phyloP scores from a whole-genome alignment of 2,888 invertebrate species.

The Gymnocheta viridis region DNA sequence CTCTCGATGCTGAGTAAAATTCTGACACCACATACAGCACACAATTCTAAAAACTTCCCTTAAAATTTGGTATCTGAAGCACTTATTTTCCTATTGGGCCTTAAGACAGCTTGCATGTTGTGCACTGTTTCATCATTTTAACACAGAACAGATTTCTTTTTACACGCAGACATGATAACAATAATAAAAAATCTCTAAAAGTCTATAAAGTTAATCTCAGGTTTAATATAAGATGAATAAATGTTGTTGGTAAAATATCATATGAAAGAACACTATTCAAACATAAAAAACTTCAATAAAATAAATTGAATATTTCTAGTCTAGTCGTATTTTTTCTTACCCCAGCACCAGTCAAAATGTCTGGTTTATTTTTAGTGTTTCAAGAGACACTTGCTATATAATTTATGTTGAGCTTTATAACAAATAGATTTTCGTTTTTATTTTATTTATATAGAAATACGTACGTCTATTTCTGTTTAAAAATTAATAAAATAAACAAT shows the following conservation, averaged over 20 bases:
- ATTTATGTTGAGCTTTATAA: slow-evolving; percentile 63
- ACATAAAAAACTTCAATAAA: slow-evolving; percentile 17
- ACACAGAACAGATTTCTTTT: slow-evolving; percentile 11
- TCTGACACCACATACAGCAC: too few species aligned
- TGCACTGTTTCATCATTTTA: not conserved
- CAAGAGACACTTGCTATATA: slow-evolving; percentile 59
- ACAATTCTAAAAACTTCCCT: too few species aligned
- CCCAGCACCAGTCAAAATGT: not conserved
- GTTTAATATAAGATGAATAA: slow-evolving; percentile 48
- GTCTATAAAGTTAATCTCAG: slow-evolving; percentile 65
- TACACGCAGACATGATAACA: not conserved
- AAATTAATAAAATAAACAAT: slow-evolving; percentile 42
- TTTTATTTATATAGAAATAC: not conserved
- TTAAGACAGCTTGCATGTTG: not conserved
- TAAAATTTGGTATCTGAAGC: too few species aligned
- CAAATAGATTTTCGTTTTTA: slow-evolving; percentile 48
- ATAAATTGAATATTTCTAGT: slow-evolving; percentile 34
- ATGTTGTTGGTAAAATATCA: slow-evolving; percentile 1
- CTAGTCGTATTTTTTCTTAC: slow-evolving; percentile 38
- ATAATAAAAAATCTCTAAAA: slow-evolving; percentile 16
- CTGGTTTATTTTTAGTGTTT: slow-evolving; percentile 44
- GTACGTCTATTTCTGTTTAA: slow-evolving; percentile 31
- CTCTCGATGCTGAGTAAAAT: too few species aligned
- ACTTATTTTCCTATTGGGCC: not conserved
- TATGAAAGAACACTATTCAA: not conserved